Evolutionary conservation across 2,113 vertebrate genomes (phyloP), one percentile per base, ranked within the genome.

Genomic region (Hirundichthys speculiger): DNA sequence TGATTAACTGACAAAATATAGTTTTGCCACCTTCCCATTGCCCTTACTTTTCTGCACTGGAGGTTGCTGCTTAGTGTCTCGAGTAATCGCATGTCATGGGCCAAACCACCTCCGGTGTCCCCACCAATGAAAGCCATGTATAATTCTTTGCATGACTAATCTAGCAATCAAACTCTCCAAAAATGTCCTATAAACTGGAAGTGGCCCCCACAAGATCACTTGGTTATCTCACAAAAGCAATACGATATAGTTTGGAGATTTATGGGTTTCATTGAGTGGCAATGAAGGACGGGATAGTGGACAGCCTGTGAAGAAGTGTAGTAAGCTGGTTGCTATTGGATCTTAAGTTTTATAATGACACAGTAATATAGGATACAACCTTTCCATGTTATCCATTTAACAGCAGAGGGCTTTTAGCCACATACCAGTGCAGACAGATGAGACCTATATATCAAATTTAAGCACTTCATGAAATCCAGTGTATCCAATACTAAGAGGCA

Each of bases 361-460:
- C 38, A 30, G n/a, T 45, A 13, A 34, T 49, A 12, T 42, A 21
- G 30, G 12, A 38, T 62, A 41, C 12, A 43, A 25, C 20, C 3
- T 27, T 27, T 24, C 50, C 25, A 22, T 0, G 11, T 53, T 66
- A 65, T 75, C 34, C 22, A 20, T 3, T 70, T 48, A 63, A 46
- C 64, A 15, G 22, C 19, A 6, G 22, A 56, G 8, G 48, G 45
- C 16, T 47, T 12, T 5, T 13, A 52, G 51, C 40, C 25, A 64
- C 71, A 52, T 18, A 18, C 34, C 63, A 67, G 30, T 7, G 11
- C 6, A 34, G 11, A 34, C 21, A 65, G 68, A 75, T 49, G 19
- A 79, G 55, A 73, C 45, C 56, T 66, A 22, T 75, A 64, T 65
- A 58, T 66, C 65, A 80, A 55, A 73, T 83, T 21, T 64, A 73